A percentile compares a stretch with the other conserved stretches of the same genome.
Conservation (phyloP, 2,113 vertebrate genomes). For the Phainopepla nitens region DNA sequence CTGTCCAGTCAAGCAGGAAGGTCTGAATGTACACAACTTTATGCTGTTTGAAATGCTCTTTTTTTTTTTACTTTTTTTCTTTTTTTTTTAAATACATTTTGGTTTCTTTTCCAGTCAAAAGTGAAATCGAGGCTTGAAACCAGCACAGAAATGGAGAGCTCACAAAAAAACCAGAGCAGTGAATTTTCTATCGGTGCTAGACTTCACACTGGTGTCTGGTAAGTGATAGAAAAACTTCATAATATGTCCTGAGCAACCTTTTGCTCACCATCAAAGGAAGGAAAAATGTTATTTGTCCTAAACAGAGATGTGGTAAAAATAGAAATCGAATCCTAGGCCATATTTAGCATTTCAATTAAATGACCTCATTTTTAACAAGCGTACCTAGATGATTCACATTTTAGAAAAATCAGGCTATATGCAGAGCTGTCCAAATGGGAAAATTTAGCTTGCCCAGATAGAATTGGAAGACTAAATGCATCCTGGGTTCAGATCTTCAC, state of each 20-base stretch:
- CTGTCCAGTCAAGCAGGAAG: not conserved
- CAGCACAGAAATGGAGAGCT: not conserved
- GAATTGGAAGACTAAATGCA: not conserved
- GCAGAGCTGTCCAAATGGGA: not conserved
- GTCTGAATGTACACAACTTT: not conserved
- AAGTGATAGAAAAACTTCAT: not conserved
- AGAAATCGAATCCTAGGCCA: not conserved
- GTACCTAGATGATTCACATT: constrained; percentile 25
- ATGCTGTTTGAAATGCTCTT: not conserved
- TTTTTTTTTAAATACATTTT: not conserved
- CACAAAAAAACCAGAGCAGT: fast-evolving
- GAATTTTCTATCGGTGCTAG: not conserved
- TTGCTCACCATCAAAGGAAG: not conserved
- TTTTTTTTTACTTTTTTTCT: fast-evolving
- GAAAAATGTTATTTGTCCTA: not conserved
- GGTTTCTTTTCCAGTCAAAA: not conserved
- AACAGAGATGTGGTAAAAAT: constrained; percentile 14
- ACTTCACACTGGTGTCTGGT: not conserved
- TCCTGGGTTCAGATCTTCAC: not conserved
- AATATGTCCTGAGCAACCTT: not conserved
- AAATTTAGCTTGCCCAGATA: not conserved
- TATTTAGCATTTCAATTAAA: constrained; percentile 45
- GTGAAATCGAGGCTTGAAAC: not conserved
- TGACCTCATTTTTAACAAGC: constrained; percentile 41
- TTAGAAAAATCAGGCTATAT: constrained; percentile 5